phyloP scores from a whole-genome alignment of 2,888 invertebrate species.

The Adelphocoris suturalis region DNA sequence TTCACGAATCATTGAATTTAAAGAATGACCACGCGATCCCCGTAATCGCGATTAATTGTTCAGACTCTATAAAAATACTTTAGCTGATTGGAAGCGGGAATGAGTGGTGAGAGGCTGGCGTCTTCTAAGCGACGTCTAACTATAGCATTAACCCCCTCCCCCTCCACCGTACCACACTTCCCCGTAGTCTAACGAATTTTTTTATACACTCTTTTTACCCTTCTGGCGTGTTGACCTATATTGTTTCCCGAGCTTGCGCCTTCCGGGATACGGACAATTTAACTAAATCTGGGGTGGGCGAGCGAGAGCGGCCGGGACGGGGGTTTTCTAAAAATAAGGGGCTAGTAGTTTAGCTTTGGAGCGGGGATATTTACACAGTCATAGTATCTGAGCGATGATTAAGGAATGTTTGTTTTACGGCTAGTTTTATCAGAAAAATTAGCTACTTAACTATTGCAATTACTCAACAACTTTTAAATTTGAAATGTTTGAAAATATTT shows the following conservation, averaged over 20 bases:
- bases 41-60: constrained; percentile 22
- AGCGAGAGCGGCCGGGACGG: background rate
- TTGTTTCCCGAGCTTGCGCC: constrained; percentile 61
- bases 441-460: too few species aligned
- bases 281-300: constrained; percentile 51
- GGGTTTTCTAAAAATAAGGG: constrained; percentile 44
- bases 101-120: constrained; percentile 7
- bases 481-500: too few species aligned
- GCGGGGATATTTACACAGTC: background rate
- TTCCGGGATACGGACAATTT: constrained; percentile 65
- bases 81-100: background rate
- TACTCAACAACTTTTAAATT: too few species aligned
- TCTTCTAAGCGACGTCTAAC: background rate
- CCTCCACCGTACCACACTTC: background rate
- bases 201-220: constrained; percentile 16
- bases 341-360: background rate
- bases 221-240: constrained; percentile 57
- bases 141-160: background rate
- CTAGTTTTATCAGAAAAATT: too few species aligned
- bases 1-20: background rate
- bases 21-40: background rate
- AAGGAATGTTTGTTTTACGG: too few species aligned
- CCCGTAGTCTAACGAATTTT: background rate
- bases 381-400: too few species aligned
- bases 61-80: background rate